Conservation (phyloP, 2,888 invertebrate species). For the Hyppa rectilinea region DNA sequence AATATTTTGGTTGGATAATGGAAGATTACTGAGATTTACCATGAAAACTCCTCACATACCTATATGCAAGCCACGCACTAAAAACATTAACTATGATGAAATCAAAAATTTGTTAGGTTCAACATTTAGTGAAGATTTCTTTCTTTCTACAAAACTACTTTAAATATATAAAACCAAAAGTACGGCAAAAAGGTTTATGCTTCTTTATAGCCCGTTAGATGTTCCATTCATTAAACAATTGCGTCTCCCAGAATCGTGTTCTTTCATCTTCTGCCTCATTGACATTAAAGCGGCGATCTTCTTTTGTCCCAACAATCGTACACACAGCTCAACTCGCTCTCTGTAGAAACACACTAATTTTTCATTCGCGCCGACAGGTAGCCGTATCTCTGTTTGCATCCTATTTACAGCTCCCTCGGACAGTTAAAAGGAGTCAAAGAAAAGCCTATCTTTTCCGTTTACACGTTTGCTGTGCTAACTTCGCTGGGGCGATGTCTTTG, state of each 20-base stretch:
- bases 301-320: conserved; percentile 60
- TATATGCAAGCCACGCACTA: background rate
- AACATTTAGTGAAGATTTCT: background rate
- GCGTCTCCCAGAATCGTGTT: conserved; percentile 18
- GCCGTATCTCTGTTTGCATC: conserved; percentile 89
- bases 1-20: conserved; percentile 11
- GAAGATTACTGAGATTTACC: background rate
- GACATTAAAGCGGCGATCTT: conserved; percentile 50
- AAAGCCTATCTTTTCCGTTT: conserved; percentile 88
- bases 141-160: background rate
- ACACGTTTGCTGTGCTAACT: conserved; percentile 86
- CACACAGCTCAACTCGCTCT: conserved; percentile 56
- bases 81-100: background rate
- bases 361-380: conserved; percentile 81
- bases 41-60: background rate
- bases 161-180: background rate
- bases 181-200: background rate
- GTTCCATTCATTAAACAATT: conserved; percentile 32
- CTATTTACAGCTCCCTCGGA: conserved; percentile 87
- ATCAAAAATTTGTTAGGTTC: background rate
- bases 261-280: conserved; percentile 34
- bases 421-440: conserved; percentile 88
- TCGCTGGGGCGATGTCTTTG: conserved; percentile 64
- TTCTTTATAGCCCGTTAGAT: background rate
- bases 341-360: conserved; percentile 75